Evolutionary conservation across 2,113 vertebrate genomes (phyloP).

Genomic region (Canis aureus): DNA sequence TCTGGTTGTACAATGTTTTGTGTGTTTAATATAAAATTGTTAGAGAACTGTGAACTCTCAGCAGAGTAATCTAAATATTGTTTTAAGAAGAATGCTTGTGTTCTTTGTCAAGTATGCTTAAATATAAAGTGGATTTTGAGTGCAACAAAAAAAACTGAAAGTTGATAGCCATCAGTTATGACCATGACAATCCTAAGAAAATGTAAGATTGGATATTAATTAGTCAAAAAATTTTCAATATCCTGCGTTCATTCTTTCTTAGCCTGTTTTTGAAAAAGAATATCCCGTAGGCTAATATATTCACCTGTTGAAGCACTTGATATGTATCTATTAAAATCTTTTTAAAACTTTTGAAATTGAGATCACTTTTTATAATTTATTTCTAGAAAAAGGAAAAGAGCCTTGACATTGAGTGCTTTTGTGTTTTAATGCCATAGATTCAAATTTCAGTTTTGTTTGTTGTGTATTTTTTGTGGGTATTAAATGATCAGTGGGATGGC

Average conservation of each 20-base stretch:
- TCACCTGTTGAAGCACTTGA: background rate
- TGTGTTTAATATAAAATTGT: conserved; percentile 72
- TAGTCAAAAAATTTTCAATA: background rate
- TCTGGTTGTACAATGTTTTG: conserved; percentile 70
- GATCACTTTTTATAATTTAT: conserved; percentile 31
- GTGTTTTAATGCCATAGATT: conserved; percentile 43
- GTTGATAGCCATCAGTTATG: conserved; percentile 60
- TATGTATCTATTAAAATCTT: background rate
- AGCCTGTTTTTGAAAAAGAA: background rate
- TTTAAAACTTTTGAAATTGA: conserved; percentile 47
- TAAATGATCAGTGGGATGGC: conserved; percentile 70
- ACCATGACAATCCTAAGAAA: conserved; percentile 15
- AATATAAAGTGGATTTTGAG: conserved; percentile 73
- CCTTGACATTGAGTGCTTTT: background rate
- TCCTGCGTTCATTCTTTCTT: background rate
- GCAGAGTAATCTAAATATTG: conserved; percentile 76
- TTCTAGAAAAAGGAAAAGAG: background rate
- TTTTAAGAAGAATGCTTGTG: conserved; percentile 80
- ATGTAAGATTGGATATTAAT: background rate
- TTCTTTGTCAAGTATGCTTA: conserved; percentile 76
- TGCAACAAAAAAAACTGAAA: conserved; percentile 85
- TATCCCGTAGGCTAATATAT: background rate
- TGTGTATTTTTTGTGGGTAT: conserved; percentile 65
- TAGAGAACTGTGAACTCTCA: conserved; percentile 82
- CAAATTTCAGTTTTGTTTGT: conserved; percentile 85